Conservation (phyloP, 2,113 vertebrate genomes). For the Corydoras sp. region DNA sequence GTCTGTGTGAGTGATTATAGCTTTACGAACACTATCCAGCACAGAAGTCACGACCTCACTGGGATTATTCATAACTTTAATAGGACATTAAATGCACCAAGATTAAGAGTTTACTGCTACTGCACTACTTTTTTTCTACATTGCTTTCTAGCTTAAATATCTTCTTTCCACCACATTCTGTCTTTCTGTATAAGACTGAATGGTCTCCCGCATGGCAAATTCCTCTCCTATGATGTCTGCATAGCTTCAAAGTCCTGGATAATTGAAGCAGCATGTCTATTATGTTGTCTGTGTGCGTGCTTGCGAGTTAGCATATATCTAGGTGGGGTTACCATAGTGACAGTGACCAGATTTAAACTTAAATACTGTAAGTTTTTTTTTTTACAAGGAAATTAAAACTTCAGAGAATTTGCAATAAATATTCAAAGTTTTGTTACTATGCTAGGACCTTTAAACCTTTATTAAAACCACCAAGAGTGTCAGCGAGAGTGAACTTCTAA, state of each 20-base stretch:
- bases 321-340: constrained; percentile 13
- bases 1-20: too few relatives aligned
- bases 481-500: too few relatives aligned
- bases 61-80: too few relatives aligned
- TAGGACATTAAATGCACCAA: too few relatives aligned
- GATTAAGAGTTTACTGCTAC: too few relatives aligned
- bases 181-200: neutral
- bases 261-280: constrained; percentile 18
- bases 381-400: neutral
- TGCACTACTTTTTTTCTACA: too few relatives aligned
- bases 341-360: neutral
- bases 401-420: neutral
- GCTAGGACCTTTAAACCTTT: too few relatives aligned
- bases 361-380: neutral
- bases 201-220: constrained; percentile 5
- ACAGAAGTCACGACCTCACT: too few relatives aligned
- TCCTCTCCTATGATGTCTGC: constrained; percentile 13
- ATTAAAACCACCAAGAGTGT: too few relatives aligned
- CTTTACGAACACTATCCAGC: too few relatives aligned
- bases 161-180: neutral
- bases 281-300: neutral
- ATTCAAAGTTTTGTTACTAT: neutral
- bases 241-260: constrained; percentile 7
- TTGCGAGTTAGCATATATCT: neutral
- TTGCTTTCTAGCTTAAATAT: neutral